Evolutionary conservation across 1,140 invertebrate genomes (phyloP), one percentile per base, ranked within the genome.

Genomic region (Nilaparvata lugens): DNA sequence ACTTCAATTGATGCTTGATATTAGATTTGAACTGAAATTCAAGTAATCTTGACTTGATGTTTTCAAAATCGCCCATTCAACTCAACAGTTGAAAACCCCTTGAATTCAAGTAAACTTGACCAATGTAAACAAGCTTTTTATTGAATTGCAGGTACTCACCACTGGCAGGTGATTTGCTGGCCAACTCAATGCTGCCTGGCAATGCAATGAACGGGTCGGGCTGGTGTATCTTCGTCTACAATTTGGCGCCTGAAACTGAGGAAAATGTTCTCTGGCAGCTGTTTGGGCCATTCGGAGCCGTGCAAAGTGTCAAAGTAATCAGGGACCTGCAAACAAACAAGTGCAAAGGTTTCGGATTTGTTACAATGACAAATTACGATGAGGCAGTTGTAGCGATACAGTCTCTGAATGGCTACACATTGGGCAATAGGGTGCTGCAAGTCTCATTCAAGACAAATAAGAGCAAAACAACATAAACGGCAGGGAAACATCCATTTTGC

Each of bases 271-370:
- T 99, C 57, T 99, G 97, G 97, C 94, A 98, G 74, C 79, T 99
- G 65, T 99, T 99, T 78, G 97, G 95, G 3, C 97, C 96, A 4
- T 99, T 98, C 75, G 97, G 97, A 59, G 96, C 96, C 62, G 96
- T 99, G 59, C 94, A 98, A 76, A 95, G 90, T 71, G 96, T 98
- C 28, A 98, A 98, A 80, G 91, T 96, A 55, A 97, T 98, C 70
- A 86, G 95, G 62, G 96, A 98, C 78, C 83, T 95, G 70, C 91
- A 97, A 76, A 97, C 95, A 62, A 95, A 97, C 79, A 98, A 98
- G 78, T 98, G 97, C 83, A 98, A 98, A 78, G 97, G 97, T 67
- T 98, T 97, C 75, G 97, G 95, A n/a, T 98, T 98, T 76, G 95
- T 99, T 61, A 98, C 95, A 57, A 99, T 99, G 97, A 97, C 94